Percentiles rank a stretch among this genome's conserved stretches.
Evolutionary conservation across 2,113 vertebrate species (phyloP).

Genomic region (Procavia capensis): DNA sequence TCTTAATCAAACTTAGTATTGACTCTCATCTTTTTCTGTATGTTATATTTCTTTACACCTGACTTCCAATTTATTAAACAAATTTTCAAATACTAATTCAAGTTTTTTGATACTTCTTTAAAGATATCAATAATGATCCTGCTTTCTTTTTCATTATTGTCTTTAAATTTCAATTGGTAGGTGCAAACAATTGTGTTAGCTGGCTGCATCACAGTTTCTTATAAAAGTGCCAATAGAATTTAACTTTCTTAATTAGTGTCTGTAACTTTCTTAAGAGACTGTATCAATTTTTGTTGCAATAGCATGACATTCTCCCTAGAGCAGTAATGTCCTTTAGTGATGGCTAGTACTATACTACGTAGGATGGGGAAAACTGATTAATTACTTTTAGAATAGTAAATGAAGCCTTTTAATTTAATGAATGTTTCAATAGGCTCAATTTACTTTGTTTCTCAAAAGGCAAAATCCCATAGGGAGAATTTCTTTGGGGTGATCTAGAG

Average conservation of each 20-base stretch:
- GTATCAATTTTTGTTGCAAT: constrained; percentile 61
- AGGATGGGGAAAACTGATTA: constrained; percentile 78
- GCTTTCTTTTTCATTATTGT: background rate
- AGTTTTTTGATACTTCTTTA: background rate
- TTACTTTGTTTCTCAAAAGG: constrained; percentile 78
- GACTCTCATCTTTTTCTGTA: background rate
- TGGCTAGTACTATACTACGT: constrained; percentile 47
- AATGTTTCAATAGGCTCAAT: constrained; percentile 82
- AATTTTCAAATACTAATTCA: background rate
- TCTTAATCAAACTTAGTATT: background rate
- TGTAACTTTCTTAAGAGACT: constrained; percentile 54
- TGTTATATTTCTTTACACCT: background rate
- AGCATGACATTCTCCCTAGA: constrained; percentile 62
- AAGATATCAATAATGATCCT: background rate
- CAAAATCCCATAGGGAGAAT: constrained; percentile 76
- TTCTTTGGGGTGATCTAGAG: constrained; percentile 80
- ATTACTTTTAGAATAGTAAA: constrained; percentile 82
- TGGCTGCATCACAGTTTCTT: constrained; percentile 2
- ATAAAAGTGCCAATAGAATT: background rate
- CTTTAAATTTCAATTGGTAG: background rate
- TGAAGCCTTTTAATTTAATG: constrained; percentile 83
- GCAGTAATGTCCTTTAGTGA: constrained; percentile 60
- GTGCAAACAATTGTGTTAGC: background rate
- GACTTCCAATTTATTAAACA: background rate
- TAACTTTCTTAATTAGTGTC: background rate